These are phyloP conservation scores for Apis florea DNA, from an alignment of 1,140 invertebrate genomes.

Conservation along the genomic window DNA sequence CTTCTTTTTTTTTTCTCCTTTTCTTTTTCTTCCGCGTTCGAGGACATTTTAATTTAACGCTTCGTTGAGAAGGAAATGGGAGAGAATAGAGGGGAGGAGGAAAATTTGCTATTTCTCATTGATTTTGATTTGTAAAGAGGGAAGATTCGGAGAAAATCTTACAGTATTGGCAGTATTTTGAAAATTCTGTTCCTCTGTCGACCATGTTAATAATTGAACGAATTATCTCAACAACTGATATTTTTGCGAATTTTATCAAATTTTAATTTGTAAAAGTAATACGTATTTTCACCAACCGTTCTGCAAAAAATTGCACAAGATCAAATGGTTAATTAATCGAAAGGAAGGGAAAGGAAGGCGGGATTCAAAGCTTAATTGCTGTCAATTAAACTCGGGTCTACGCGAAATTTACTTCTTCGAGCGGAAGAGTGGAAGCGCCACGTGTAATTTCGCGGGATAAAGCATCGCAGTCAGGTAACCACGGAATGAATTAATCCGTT, in stretches of 20 bases:
- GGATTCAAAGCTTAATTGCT: slow-evolving; percentile 13
- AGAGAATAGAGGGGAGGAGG: background rate
- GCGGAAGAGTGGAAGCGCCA: background rate
- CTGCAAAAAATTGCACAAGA: too few relatives aligned
- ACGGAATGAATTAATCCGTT: slow-evolving; percentile 23
- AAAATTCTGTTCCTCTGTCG: too few relatives aligned
- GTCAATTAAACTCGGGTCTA: slow-evolving; percentile 14
- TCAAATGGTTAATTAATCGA: slow-evolving; percentile 21
- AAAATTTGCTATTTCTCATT: background rate
- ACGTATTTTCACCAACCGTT: too few relatives aligned
- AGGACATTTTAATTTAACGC: slow-evolving; percentile 1
- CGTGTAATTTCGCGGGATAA: background rate
- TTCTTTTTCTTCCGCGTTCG: background rate
- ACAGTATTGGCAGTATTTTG: too few relatives aligned
- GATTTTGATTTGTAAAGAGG: too few relatives aligned
- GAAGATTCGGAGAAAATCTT: too few relatives aligned
- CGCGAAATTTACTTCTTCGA: slow-evolving; percentile 28
- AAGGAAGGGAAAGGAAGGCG: slow-evolving; percentile 33
- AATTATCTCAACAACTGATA: too few relatives aligned
- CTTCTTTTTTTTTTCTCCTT: background rate
- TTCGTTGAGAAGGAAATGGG: background rate
- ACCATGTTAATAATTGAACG: too few relatives aligned
- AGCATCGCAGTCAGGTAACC: background rate
- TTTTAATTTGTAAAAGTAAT: too few relatives aligned
- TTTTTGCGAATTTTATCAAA: too few relatives aligned